These are phyloP conservation scores for Himalopsyche kuldschensis DNA, from an alignment of 2,888 invertebrate genomes.

Conservation along the genomic window DNA sequence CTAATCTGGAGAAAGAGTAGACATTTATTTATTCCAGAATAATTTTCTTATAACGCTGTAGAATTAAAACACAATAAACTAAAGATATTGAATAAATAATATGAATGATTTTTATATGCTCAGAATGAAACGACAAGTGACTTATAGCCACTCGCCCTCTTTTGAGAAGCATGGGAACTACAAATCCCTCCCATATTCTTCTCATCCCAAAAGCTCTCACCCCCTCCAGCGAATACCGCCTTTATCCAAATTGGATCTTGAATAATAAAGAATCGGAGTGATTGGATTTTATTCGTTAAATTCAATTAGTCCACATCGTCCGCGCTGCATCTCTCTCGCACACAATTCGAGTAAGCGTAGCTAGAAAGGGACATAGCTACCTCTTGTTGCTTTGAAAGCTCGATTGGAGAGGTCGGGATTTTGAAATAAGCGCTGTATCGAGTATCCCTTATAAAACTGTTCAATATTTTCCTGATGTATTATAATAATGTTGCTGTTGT, in stretches of 20 bases:
- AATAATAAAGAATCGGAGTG: conserved; percentile 64
- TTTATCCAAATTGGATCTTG: conserved; percentile 65
- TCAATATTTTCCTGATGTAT: neutral
- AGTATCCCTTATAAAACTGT: conserved; percentile 20
- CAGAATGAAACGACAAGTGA: no score
- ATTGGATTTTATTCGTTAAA: conserved; percentile 65
- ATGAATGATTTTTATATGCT: no score
- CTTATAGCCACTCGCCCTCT: neutral
- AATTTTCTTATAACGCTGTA: no score
- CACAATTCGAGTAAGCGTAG: neutral
- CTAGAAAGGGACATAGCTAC: conserved; percentile 42
- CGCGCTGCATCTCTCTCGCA: neutral
- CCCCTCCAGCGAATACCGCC: conserved; percentile 48
- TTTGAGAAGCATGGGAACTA: neutral
- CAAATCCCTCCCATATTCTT: conserved; percentile 39
- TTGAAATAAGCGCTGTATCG: conserved; percentile 33
- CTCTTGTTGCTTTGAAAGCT: conserved; percentile 33
- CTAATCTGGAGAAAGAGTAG: no score
- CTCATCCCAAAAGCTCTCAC: conserved; percentile 47
- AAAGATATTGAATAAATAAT: no score
- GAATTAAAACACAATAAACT: no score
- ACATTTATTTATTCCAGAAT: no score
- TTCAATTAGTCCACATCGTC: conserved; percentile 55
- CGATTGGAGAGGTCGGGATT: conserved; percentile 30
- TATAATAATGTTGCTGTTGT: neutral